Evolutionary conservation across 1,140 invertebrate species (phyloP).

Genomic region (Trissolcus basalis): DNA sequence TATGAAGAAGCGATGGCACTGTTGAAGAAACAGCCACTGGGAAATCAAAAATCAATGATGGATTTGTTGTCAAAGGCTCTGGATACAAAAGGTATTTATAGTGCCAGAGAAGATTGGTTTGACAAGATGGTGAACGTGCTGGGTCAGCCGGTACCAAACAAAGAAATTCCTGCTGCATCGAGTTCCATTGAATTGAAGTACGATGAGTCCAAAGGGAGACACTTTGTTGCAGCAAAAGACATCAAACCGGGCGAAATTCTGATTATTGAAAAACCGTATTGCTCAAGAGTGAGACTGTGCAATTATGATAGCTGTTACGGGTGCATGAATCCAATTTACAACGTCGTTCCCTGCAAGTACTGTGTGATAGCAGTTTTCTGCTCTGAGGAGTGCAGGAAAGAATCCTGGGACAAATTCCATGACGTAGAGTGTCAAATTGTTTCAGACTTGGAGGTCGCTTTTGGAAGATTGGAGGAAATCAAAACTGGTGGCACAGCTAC

Average conservation of each 20-base stretch:
- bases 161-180: not conserved
- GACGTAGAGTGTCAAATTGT: constrained; percentile 5
- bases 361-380: constrained; percentile 11
- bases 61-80: too few relatives aligned
- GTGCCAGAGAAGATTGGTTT: too few relatives aligned
- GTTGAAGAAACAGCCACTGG: too few relatives aligned
- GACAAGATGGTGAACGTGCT: too few relatives aligned
- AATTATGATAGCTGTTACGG: constrained; percentile 7
- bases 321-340: constrained; percentile 2
- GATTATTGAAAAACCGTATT: not conserved
- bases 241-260: constrained; percentile 22
- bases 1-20: too few relatives aligned
- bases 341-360: constrained; percentile 4
- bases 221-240: constrained; percentile 10
- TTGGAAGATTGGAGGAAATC: not conserved
- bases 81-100: too few relatives aligned
- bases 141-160: not conserved
- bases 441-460: not conserved
- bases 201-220: constrained; percentile 1
- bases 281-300: not conserved
- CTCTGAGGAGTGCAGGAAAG: constrained; percentile 3
- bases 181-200: not conserved
- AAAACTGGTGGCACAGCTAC: constrained; percentile 70
- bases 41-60: too few relatives aligned
- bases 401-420: constrained; percentile 11